Conservation (phyloP, 1,140 invertebrate species). For the Aphidius ervi region DNA sequence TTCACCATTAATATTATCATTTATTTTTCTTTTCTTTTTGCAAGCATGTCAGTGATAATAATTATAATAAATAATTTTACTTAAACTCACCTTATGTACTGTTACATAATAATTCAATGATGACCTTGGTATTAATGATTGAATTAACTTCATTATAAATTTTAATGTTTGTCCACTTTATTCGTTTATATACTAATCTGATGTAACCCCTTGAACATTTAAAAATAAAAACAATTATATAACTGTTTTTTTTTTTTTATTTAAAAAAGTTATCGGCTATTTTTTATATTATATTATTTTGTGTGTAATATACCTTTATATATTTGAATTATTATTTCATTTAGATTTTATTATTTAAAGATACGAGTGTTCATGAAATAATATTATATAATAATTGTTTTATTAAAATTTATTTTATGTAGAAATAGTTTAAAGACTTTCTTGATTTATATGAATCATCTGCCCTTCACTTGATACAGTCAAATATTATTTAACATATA, state of each 20-base stretch:
- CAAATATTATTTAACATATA: neutral
- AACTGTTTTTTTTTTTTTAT: constrained; percentile 1
- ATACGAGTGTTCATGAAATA: neutral
- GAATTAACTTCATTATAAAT: constrained; percentile 21
- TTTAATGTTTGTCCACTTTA: constrained; percentile 16
- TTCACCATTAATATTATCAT: too few relatives aligned
- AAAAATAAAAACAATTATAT: constrained; percentile 7
- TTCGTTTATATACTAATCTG: constrained; percentile 13
- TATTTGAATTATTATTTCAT: neutral
- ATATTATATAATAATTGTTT: neutral
- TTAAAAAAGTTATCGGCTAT: neutral
- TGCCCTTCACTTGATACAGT: constrained; percentile 9
- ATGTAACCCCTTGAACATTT: constrained; percentile 16
- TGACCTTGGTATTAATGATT: constrained; percentile 19
- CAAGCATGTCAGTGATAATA: too few relatives aligned
- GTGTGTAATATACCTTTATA: too few relatives aligned
- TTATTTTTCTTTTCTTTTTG: too few relatives aligned
- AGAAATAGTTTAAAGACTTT: neutral
- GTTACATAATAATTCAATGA: constrained; percentile 16
- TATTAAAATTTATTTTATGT: neutral
- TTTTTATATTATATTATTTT: neutral
- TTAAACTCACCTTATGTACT: neutral
- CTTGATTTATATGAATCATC: constrained; percentile 11
- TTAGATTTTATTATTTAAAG: neutral
- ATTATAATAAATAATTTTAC: too few relatives aligned